A percentile compares a stretch with the other conserved stretches of the same genome.
Evolutionary conservation across 2,797 vertebrate species (phyloP).

Genomic region (Halcyon chelicuti): DNA sequence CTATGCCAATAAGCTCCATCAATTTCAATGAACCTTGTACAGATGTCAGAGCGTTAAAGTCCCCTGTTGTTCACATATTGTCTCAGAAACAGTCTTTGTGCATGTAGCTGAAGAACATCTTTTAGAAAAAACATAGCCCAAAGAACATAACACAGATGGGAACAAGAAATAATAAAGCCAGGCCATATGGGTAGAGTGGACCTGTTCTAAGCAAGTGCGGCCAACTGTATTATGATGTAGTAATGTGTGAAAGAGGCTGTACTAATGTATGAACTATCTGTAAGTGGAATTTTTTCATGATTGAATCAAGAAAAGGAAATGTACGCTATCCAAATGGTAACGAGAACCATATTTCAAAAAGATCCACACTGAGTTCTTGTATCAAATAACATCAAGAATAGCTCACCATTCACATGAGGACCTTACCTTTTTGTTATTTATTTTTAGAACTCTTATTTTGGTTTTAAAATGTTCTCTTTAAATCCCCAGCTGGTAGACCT

Average conservation of each 20-base stretch:
- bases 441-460: neutral
- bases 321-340: slow-evolving; percentile 44
- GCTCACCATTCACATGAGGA: neutral
- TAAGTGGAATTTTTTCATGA: slow-evolving; percentile 45
- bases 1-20: neutral
- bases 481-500: neutral
- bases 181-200: slow-evolving; percentile 19
- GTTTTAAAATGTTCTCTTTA: neutral
- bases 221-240: slow-evolving; percentile 48
- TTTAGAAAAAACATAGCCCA: neutral
- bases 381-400: slow-evolving; percentile 15
- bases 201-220: neutral
- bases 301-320: slow-evolving; percentile 61
- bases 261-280: slow-evolving; percentile 27
- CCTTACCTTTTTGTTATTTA: slow-evolving; percentile 26
- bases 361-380: neutral
- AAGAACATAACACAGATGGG: slow-evolving; percentile 46
- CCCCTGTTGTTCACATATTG: neutral
- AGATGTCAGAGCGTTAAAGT: neutral
- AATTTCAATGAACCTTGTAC: neutral
- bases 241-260: slow-evolving; percentile 62
- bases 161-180: neutral
- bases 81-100: neutral
- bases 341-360: slow-evolving; percentile 48
- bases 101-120: neutral